Percentiles rank a stretch among this genome's conserved stretches.
Evolutionary conservation across 2,888 invertebrate species (phyloP).

Genomic region (Nymphalis c-album): DNA sequence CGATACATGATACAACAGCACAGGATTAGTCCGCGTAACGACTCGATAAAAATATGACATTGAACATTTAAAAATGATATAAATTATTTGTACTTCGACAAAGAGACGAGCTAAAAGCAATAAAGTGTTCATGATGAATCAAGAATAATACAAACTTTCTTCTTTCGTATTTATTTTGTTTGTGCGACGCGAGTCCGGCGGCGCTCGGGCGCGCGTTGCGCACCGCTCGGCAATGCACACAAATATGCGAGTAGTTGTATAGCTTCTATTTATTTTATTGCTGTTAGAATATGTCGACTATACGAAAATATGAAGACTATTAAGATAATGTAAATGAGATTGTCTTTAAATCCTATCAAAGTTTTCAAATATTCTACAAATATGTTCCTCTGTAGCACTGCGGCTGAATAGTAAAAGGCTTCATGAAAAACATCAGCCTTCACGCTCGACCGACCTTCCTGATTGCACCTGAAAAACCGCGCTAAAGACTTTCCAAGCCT

Average conservation of each 20-base stretch:
- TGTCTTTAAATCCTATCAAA: background rate
- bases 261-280: slow-evolving; percentile 7
- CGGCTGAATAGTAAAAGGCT: slow-evolving; percentile 37
- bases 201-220: background rate
- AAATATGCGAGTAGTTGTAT: slow-evolving; percentile 11
- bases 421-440: slow-evolving; percentile 53
- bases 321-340: background rate
- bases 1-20: background rate
- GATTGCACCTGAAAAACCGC: slow-evolving; percentile 37
- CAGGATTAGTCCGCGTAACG: background rate
- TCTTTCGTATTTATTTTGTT: slow-evolving; percentile 20
- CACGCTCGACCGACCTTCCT: slow-evolving; percentile 54
- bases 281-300: background rate
- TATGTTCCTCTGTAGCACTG: slow-evolving; percentile 13
- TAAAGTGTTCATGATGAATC: slow-evolving; percentile 16
- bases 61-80: background rate
- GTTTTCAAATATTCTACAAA: slow-evolving; percentile 8
- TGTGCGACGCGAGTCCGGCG: slow-evolving; percentile 1
- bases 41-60: background rate
- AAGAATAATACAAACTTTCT: slow-evolving; percentile 24
- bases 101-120: slow-evolving; percentile 10
- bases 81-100: background rate
- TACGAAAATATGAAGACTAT: background rate
- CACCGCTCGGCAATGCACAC: slow-evolving; percentile 8
- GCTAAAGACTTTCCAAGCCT: slow-evolving; percentile 28